These are phyloP conservation scores for Chelonoidis abingdonii DNA, from an alignment of 2,113 vertebrate species.

Conservation along the genomic window DNA sequence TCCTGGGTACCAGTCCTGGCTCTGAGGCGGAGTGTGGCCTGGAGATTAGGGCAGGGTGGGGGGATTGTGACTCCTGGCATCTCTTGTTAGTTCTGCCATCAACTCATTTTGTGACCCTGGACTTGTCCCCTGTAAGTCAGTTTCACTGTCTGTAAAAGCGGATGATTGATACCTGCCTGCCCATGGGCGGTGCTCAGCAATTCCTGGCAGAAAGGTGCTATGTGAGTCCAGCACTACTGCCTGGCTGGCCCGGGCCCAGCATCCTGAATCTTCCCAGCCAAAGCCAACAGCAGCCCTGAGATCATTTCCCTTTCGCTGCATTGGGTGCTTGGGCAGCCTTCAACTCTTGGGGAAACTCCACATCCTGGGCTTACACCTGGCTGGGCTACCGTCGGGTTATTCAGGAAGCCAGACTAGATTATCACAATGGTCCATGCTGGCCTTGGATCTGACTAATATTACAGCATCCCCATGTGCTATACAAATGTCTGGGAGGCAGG, in stretches of 20 bases:
- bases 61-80: background rate
- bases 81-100: background rate
- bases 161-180: background rate
- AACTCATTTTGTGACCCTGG: background rate
- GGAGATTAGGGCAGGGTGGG: background rate
- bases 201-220: background rate
- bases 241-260: accelerated
- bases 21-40: background rate
- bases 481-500: no score
- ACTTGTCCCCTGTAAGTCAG: background rate
- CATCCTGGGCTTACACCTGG: no score
- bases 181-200: background rate
- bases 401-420: no score
- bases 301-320: background rate
- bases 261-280: background rate
- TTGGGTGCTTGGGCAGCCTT: background rate
- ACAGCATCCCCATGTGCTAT: no score
- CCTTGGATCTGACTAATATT: no score
- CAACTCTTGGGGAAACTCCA: no score
- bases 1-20: background rate
- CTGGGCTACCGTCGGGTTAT: background rate
- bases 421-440: no score
- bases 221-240: background rate
- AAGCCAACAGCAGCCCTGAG: background rate
- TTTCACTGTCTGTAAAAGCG: background rate